These are phyloP conservation scores for Vulpes lagopus DNA, from an alignment of 2,113 vertebrate species.

Conservation along the genomic window DNA sequence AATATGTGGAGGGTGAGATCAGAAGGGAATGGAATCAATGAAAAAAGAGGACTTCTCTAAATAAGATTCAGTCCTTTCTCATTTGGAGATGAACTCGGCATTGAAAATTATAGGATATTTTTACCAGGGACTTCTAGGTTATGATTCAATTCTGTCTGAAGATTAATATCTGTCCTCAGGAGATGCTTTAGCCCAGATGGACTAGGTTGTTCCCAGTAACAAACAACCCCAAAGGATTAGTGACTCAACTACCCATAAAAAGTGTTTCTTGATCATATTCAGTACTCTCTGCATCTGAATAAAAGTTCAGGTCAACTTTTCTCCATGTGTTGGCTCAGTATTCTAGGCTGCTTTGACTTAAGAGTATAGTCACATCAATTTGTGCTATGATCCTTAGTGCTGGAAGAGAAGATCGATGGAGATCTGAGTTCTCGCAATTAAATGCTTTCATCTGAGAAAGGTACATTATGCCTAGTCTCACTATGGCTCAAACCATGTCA, in stretches of 20 bases:
- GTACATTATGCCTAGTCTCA: neutral
- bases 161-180: neutral
- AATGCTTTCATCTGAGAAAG: neutral
- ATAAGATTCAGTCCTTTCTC: neutral
- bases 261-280: neutral
- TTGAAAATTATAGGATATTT: neutral
- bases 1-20: neutral
- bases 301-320: neutral
- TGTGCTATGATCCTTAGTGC: neutral
- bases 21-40: neutral
- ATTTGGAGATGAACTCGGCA: neutral
- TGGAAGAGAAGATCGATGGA: neutral
- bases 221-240: neutral
- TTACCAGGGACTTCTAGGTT: neutral
- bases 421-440: neutral
- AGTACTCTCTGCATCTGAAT: neutral
- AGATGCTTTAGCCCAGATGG: neutral
- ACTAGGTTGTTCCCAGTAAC: neutral
- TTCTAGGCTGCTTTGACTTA: neutral
- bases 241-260: neutral
- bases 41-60: neutral
- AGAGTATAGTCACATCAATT: neutral
- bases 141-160: neutral
- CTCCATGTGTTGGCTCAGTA: neutral
- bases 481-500: neutral